Percentiles rank a stretch among this genome's conserved stretches.
Conservation (phyloP, 2,888 invertebrate species). For the Eucriotettix oculatus region DNA sequence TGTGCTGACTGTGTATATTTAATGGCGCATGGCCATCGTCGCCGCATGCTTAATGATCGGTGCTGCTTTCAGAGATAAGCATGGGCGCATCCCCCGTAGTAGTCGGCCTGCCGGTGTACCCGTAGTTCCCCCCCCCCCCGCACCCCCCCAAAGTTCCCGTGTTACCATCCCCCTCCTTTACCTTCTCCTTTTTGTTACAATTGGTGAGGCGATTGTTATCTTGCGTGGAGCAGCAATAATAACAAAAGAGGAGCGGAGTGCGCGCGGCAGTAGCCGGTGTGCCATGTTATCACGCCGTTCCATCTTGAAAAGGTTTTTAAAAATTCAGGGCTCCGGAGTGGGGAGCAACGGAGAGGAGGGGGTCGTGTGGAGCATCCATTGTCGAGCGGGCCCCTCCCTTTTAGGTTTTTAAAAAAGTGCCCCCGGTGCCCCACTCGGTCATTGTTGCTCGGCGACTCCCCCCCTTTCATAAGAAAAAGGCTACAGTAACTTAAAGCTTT, state of each 20-base stretch:
- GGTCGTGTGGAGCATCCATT: background rate
- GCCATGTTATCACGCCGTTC: slow-evolving; percentile 3
- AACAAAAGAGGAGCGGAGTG: slow-evolving; percentile 4
- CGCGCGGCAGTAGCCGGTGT: slow-evolving; percentile 2
- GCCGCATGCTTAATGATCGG: too few species aligned
- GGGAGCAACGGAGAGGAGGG: background rate
- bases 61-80: too few species aligned
- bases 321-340: slow-evolving; percentile 3
- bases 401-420: background rate
- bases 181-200: too few species aligned
- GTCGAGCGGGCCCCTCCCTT: background rate
- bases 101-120: background rate
- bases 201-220: slow-evolving; percentile 3
- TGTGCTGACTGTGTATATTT: too few species aligned
- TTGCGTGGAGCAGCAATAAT: slow-evolving; percentile 3
- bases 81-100: too few species aligned
- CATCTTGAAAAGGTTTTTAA: slow-evolving; percentile 9
- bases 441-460: background rate
- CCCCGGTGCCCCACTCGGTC: background rate
- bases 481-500: background rate
- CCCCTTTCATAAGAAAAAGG: background rate
- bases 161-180: too few species aligned
- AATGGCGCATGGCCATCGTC: too few species aligned
- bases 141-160: too few species aligned
- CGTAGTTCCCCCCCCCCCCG: background rate